phyloP scores from a whole-genome alignment of 1,140 invertebrate genomes.

The Atta texana region DNA sequence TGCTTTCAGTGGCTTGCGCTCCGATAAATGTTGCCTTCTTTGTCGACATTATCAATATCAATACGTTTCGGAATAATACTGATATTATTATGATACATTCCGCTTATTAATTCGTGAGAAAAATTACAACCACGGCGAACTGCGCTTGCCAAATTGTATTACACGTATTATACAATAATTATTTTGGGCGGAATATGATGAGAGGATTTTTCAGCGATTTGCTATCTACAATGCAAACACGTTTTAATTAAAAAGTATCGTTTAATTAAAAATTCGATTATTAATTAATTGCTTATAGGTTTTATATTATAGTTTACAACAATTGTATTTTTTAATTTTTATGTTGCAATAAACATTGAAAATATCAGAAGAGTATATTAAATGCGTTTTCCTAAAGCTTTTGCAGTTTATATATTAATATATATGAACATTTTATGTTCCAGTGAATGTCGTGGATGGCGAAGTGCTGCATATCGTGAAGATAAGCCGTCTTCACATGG shows the following conservation, averaged over 20 bases:
- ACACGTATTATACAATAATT: constrained; percentile 48
- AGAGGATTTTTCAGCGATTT: constrained; percentile 28
- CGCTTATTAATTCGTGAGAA: constrained; percentile 57
- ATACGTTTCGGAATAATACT: constrained; percentile 38
- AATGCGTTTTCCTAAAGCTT: constrained; percentile 29
- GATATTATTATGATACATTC: constrained; percentile 31
- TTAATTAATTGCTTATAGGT: constrained; percentile 47
- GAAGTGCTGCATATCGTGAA: constrained; percentile 94
- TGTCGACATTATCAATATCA: constrained; percentile 50
- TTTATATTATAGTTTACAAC: background rate
- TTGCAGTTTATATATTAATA: constrained; percentile 25
- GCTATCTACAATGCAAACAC: constrained; percentile 14
- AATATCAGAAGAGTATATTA: constrained; percentile 16
- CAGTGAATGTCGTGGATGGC: constrained; percentile 95
- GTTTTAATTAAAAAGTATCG: constrained; percentile 55
- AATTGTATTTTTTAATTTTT: constrained; percentile 26
- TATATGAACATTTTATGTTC: constrained; percentile 77
- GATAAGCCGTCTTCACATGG: constrained; percentile 96
- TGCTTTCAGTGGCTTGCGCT: constrained; percentile 38
- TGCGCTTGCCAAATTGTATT: constrained; percentile 34
- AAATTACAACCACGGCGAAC: constrained; percentile 52
- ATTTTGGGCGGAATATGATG: constrained; percentile 9
- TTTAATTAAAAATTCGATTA: constrained; percentile 47
- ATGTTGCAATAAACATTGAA: constrained; percentile 9
- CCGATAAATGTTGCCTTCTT: constrained; percentile 13